These are phyloP conservation scores for Pocillopora verrucosa DNA, from an alignment of 64 coral and sea anemone species.

Conservation along the genomic window DNA sequence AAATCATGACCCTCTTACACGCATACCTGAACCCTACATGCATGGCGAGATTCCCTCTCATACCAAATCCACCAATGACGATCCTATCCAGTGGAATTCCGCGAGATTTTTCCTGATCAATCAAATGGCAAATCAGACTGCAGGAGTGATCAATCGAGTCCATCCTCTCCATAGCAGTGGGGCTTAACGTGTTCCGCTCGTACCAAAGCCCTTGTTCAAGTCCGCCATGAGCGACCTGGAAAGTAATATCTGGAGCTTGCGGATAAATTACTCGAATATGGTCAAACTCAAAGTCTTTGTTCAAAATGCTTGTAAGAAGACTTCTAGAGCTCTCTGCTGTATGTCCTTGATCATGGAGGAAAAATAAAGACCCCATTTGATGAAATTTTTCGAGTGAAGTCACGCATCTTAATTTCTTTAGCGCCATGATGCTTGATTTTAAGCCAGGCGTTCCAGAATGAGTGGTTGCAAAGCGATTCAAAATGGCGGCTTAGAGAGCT, in stretches of 20 bases:
- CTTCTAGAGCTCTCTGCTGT: constrained; percentile 56
- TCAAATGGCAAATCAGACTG: constrained; percentile 59
- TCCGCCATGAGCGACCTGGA: constrained; percentile 43
- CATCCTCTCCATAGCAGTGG: constrained; percentile 64
- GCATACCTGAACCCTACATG: constrained; percentile 88
- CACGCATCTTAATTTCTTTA: constrained; percentile 51
- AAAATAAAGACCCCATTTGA: constrained; percentile 69
- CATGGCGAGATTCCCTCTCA: constrained; percentile 81
- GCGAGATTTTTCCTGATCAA: constrained; percentile 53
- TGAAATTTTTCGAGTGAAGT: constrained; percentile 69
- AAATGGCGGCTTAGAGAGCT: constrained; percentile 41
- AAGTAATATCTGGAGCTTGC: constrained; percentile 76
- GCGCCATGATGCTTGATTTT: constrained; percentile 73
- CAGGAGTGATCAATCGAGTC: constrained; percentile 73
- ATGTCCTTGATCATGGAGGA: constrained; percentile 81
- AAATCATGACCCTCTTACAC: too few species aligned
- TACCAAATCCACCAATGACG: constrained; percentile 80
- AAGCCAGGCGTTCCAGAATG: constrained; percentile 27
- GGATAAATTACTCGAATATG: constrained; percentile 76
- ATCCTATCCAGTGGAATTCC: constrained; percentile 65
- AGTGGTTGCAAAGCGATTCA: constrained; percentile 48
- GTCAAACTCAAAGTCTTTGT: constrained; percentile 69
- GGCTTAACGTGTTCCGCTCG: constrained; percentile 63
- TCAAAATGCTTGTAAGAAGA: constrained; percentile 34
- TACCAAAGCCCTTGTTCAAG: constrained; percentile 59